Evolutionary conservation across 2,113 vertebrate genomes (phyloP).

Genomic region (Pterocles gutturalis): DNA sequence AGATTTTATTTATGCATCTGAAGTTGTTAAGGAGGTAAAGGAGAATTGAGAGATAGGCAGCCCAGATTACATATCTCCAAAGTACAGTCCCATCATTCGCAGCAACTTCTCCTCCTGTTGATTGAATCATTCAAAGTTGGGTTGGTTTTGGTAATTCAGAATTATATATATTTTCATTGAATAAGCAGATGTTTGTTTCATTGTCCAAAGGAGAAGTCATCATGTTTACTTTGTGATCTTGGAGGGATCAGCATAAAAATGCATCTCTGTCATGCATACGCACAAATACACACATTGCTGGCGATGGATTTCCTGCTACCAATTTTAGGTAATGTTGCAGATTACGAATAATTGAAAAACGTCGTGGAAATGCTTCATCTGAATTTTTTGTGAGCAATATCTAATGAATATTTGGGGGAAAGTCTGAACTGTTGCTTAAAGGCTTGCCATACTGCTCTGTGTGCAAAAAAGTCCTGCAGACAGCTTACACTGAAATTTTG

Average conservation of each 20-base stretch:
- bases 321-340: constrained; percentile 35
- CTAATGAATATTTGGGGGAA: not conserved
- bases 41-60: constrained; percentile 9
- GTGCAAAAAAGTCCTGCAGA: not conserved
- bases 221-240: not conserved
- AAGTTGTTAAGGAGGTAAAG: constrained; percentile 39
- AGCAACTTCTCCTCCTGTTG: not conserved
- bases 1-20: constrained; percentile 63
- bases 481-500: not conserved
- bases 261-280: not conserved
- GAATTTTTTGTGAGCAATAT: not conserved
- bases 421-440: not conserved
- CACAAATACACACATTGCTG: not conserved
- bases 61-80: constrained; percentile 4
- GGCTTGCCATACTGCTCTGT: not conserved
- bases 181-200: constrained; percentile 8
- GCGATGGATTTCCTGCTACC: not conserved
- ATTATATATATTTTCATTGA: not conserved
- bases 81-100: not conserved
- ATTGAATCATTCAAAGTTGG: not conserved
- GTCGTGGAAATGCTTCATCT: constrained; percentile 14
- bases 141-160: not conserved
- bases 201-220: constrained; percentile 22
- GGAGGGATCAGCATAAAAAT: not conserved
- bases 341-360: constrained; percentile 20